Evolutionary conservation across 92 coral and sea anemone species (phyloP), one percentile per base, ranked within the genome.

Genomic region (Desmophyllum pertusum): DNA sequence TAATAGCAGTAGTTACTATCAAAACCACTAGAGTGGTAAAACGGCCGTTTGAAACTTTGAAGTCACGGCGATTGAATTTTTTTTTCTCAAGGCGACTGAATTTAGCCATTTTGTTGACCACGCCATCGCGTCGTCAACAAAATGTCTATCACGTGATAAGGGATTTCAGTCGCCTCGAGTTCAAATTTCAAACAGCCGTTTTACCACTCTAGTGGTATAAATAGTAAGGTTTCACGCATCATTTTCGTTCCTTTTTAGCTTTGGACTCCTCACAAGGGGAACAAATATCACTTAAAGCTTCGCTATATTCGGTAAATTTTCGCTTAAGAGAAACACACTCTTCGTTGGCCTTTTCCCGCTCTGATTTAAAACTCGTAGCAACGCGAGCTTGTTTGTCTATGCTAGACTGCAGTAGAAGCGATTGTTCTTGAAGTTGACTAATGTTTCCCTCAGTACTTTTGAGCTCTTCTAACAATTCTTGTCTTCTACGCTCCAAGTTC

Each of bases 301-400:
- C 84, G 73, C 83, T 86, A 15, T 88, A 88, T 67, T 88, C 92
- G n/a, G 81, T 63, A 52, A 88, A 63, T 46, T 84, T 88, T 38
- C 92, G 83, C 36, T 88, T 88, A 10, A 88, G 68, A 68, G 73
- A 55, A 11, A 13, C 25, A 61, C 83, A 88, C 31, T 61, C 57
- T 45, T 78, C 86, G 43, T 53, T 84, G 33, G 81, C 84, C 45
- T 78, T 88, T 33, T 77, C 81, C 17, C 83, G 23, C 1, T 85
- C 88, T 39, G 45, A 62, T 33, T 50, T 79, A 14, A 74, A 79
- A 48, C 55, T 74, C 68, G 80, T 78, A 72, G 62, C 63, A 15
- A 53, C 35, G 19, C 70, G 59, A 82, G 61, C 55, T 72, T 82
- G 57, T 33, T 82, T 79, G 19, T 82, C 69, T 4, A 82, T 62